Base-by-base conservation (phyloP, 2,888 invertebrate species). In the Deilephila porcellus region DNA sequence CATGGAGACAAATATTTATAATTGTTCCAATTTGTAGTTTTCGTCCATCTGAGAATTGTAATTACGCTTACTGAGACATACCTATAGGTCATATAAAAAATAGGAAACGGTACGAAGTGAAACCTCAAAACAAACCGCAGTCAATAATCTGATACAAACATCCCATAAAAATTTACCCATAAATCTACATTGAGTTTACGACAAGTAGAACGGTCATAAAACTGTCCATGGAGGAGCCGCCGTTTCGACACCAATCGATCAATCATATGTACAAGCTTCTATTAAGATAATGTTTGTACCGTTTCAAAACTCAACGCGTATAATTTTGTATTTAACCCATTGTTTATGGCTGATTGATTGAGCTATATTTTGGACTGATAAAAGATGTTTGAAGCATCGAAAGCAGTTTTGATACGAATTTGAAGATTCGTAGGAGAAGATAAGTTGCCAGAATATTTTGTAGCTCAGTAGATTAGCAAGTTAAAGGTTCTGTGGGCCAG, bases 201-300 rank as follows among this genome's bases (percentile, higher is more conserved):
- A 84, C 83, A 86, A 87, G 82, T 84, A 82, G 80, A 85, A 86
- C 81, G 81, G 81, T 83, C 83, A 84, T 89, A 88, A 90, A 90
- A 81, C 84, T 85, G 86, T 86, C 82, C 82, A 53, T 53, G 8
- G 63, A 56, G n/a, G n/a, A 37, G 29, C 29, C 45, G 20, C 62
- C 52, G 29, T 63, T 62, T 53, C 63, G 63, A 56, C 62, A 81
- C 77, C 79, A 76, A 79, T 81, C 83, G 80, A 86, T 88, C 85
- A 88, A 83, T 82, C 82, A 60, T 20, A 63, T 52, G 32, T 32
- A 63, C 60, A 67, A 67, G 64, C 64, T 25, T 17, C 37, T 71
- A 71, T 60, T 60, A 71, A 60, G 71, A 60, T 60, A 60, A 60
- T 60, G 45, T 60, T 8, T 37, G 20, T 59, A 71, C 34, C 20